Conservation (phyloP, 2,797 vertebrate species). For the Mus minutoides region DNA sequence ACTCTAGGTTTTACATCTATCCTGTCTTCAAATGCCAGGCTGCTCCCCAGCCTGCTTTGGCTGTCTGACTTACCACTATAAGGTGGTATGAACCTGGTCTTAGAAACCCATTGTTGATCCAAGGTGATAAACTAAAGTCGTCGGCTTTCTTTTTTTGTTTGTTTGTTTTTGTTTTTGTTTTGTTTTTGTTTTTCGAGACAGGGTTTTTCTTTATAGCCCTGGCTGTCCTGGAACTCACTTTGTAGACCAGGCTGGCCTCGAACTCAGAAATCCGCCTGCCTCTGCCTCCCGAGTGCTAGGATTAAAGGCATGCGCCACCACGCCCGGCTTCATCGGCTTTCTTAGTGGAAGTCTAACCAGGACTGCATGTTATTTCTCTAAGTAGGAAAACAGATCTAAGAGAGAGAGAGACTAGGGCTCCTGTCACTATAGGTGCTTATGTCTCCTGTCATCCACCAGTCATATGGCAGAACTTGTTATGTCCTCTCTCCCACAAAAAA, state of each 20-base stretch:
- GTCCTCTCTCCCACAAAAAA: neutral
- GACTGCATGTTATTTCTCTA: slow-evolving; percentile 29
- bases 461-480: neutral
- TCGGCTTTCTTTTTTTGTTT: too few relatives aligned
- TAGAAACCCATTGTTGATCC: neutral
- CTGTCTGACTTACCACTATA: neutral
- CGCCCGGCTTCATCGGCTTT: neutral
- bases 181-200: too few relatives aligned
- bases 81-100: neutral
- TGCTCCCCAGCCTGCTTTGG: neutral
- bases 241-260: too few relatives aligned
- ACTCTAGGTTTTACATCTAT: slow-evolving; percentile 10
- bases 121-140: neutral
- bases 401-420: neutral
- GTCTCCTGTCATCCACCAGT: neutral
- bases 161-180: too few relatives aligned
- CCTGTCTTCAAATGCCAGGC: neutral
- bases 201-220: too few relatives aligned
- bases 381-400: neutral
- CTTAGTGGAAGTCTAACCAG: slow-evolving; percentile 14
- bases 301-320: too few relatives aligned
- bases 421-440: neutral
- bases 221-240: too few relatives aligned
- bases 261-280: too few relatives aligned
- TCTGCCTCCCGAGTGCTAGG: too few relatives aligned